Conservation (phyloP, 2,888 invertebrate genomes). For the Lepidochrysops patricia region DNA sequence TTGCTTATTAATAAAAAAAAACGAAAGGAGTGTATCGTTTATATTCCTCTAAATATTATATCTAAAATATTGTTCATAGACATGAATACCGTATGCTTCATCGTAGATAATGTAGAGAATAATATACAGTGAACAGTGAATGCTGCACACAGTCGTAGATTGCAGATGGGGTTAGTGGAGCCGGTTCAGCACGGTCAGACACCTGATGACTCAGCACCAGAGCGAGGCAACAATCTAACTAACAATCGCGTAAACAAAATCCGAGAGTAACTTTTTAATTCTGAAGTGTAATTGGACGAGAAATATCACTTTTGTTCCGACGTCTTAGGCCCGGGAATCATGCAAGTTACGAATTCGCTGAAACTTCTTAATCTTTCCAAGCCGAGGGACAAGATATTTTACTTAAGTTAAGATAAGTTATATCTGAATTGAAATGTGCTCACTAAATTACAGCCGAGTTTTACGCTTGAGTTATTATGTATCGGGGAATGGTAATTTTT, state of each 20-base stretch:
- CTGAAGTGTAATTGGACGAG: constrained; percentile 16
- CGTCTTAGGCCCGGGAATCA: constrained; percentile 43
- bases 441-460: constrained; percentile 24
- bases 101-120: not conserved
- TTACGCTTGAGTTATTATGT: constrained; percentile 8
- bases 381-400: constrained; percentile 46
- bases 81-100: too few relatives aligned
- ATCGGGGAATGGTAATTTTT: constrained; percentile 15
- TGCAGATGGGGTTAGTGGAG: not conserved
- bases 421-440: constrained; percentile 30
- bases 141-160: not conserved
- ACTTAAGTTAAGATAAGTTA: constrained; percentile 34
- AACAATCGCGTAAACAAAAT: not conserved
- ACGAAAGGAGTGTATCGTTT: too few relatives aligned
- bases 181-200: constrained; percentile 9
- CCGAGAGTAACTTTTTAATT: constrained; percentile 1
- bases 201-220: constrained; percentile 1
- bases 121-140: not conserved
- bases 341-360: constrained; percentile 46
- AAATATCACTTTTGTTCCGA: constrained; percentile 23
- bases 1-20: too few relatives aligned
- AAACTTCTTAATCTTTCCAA: constrained; percentile 48
- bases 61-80: not conserved
- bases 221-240: not conserved
- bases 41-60: not conserved